A percentile compares a stretch with the other conserved stretches of the same genome.
Conservation (phyloP, 1,140 invertebrate species). For the Drosophila biarmipes region DNA sequence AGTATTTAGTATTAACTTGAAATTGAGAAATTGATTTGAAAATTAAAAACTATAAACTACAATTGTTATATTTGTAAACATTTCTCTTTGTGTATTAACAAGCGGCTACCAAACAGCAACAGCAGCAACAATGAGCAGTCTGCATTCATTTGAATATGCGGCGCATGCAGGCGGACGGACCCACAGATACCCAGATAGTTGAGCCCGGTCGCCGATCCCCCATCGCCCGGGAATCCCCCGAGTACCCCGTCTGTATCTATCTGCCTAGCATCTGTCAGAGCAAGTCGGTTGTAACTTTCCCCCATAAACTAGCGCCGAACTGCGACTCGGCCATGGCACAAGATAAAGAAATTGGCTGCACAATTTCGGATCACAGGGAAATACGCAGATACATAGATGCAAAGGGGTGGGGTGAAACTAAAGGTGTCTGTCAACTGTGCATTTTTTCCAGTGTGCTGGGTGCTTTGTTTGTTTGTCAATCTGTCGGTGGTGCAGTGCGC, state of each 20-base stretch:
- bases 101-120: constrained; percentile 19
- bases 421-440: constrained; percentile 68
- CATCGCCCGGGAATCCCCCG: neutral
- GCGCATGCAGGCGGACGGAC: constrained; percentile 62
- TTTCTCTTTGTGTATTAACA: constrained; percentile 9
- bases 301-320: constrained; percentile 68
- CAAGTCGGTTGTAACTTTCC: constrained; percentile 74
- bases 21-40: no score
- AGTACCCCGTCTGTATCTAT: constrained; percentile 42
- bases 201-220: neutral
- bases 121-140: constrained; percentile 31
- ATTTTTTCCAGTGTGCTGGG: constrained; percentile 45
- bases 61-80: no score
- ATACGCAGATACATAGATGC: neutral
- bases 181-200: constrained; percentile 18
- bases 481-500: constrained; percentile 50
- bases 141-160: constrained; percentile 79
- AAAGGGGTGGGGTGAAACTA: neutral
- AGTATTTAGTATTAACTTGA: no score
- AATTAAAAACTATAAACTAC: no score
- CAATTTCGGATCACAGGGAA: constrained; percentile 43
- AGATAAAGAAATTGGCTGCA: constrained; percentile 64
- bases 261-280: constrained; percentile 75
- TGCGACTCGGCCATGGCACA: constrained; percentile 47
- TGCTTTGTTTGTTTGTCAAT: constrained; percentile 63